Percentiles rank a stretch among this genome's conserved stretches.
phyloP scores from a whole-genome alignment of 2,797 vertebrate species.

The Lutra lutra region DNA sequence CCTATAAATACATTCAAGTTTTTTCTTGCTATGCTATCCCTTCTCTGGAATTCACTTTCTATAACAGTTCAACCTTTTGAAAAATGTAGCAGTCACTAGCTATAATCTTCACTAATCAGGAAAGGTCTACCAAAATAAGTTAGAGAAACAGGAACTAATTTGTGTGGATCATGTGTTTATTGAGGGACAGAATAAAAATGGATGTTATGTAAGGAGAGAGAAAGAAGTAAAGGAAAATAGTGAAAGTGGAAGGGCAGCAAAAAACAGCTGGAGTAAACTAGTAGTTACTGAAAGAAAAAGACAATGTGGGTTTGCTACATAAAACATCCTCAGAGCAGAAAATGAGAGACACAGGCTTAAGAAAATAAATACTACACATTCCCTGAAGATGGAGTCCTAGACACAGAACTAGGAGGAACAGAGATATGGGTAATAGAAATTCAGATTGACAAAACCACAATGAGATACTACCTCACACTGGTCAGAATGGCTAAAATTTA shows the following conservation, averaged over 20 bases:
- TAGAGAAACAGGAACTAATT: background rate
- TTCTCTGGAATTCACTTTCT: background rate
- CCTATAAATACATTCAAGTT: background rate
- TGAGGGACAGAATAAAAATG: background rate
- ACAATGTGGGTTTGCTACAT: background rate
- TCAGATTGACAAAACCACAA: background rate
- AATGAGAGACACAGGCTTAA: background rate
- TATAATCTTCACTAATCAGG: conserved; percentile 15
- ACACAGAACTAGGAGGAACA: background rate
- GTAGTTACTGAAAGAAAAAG: background rate
- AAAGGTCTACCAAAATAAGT: background rate
- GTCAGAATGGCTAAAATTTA: too few species aligned
- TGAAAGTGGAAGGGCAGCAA: background rate
- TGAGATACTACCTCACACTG: too few species aligned
- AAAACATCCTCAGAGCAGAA: background rate
- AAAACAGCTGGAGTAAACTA: conserved; percentile 1
- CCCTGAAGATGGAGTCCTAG: conserved; percentile 55
- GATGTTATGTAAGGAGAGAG: background rate
- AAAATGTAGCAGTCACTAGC: background rate
- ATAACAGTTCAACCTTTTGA: background rate
- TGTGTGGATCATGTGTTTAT: background rate
- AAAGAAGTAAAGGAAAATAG: conserved; percentile 8
- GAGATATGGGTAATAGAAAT: background rate
- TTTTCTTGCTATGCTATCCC: background rate
- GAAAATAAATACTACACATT: background rate